Percentiles rank a stretch among this genome's conserved stretches.
Conservation (phyloP, 2,797 vertebrate genomes). For the Anas capensis region DNA sequence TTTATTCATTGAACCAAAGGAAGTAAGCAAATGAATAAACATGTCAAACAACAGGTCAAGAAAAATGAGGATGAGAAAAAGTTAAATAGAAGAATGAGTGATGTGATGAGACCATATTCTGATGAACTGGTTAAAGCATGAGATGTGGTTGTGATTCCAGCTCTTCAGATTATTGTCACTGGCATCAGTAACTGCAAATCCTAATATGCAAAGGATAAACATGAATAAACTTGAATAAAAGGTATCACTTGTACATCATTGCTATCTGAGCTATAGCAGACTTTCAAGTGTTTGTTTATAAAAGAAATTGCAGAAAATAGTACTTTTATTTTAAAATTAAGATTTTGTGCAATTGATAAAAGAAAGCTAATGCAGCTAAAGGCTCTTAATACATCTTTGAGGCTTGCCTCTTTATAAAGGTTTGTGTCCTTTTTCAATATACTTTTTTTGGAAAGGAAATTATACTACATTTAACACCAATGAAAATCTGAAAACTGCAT, state of each 20-base stretch:
- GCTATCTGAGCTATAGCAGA: neutral
- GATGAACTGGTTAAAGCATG: neutral
- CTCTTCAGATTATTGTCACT: neutral
- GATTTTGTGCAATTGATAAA: neutral
- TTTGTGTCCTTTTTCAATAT: neutral
- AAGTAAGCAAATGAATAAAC: neutral
- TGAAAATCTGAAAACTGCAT: conserved; percentile 40
- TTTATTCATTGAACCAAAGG: neutral
- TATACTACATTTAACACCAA: conserved; percentile 8
- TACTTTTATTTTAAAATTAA: neutral
- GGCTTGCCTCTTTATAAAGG: neutral
- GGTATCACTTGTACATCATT: neutral
- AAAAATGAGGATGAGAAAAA: neutral
- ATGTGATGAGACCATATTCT: neutral
- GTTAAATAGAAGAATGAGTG: neutral
- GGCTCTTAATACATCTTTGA: neutral
- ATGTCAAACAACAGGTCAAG: neutral
- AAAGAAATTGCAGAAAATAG: neutral
- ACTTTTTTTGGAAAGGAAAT: neutral
- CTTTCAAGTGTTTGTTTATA: neutral
- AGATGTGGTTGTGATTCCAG: neutral
- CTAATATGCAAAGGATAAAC: neutral
- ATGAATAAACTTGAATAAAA: neutral
- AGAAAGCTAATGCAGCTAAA: neutral
- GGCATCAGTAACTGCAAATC: neutral